Conservation (phyloP, 2,113 vertebrate species). For the Siniperca chuatsi region DNA sequence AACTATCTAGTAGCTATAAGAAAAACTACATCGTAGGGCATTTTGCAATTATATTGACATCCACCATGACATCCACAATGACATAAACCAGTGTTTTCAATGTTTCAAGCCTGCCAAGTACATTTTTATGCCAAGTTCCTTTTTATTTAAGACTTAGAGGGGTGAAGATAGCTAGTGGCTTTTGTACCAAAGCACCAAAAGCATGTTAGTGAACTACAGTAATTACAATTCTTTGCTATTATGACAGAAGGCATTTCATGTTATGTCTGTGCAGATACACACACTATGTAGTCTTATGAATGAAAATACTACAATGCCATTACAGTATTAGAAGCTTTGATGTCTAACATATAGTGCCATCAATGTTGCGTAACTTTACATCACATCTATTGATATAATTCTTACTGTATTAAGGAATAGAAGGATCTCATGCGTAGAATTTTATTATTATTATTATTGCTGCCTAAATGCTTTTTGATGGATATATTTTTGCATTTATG, state of each 20-base stretch:
- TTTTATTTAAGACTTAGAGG: neutral
- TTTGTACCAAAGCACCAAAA: neutral
- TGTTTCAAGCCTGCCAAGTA: neutral
- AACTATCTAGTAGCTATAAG: neutral
- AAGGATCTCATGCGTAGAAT: neutral
- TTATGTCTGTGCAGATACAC: too few species aligned
- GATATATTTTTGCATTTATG: constrained; percentile 2
- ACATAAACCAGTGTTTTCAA: neutral
- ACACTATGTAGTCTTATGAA: too few species aligned
- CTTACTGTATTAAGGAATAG: neutral
- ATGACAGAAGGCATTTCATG: neutral
- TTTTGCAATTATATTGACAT: neutral
- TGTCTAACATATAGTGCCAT: too few species aligned
- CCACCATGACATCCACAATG: neutral
- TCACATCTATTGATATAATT: neutral
- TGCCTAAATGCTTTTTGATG: constrained; percentile 16
- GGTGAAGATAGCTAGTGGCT: too few species aligned
- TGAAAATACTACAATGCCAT: too few species aligned
- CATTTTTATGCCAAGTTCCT: neutral
- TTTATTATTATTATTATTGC: too few species aligned
- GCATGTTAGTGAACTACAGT: neutral
- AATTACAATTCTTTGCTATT: neutral
- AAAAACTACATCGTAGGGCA: neutral
- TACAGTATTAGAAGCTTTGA: neutral
- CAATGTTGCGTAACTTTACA: neutral